A percentile compares a stretch with the other conserved stretches of the same genome.
phyloP scores from a whole-genome alignment of 2,888 invertebrate species.

The Notocelia uddmanniana region DNA sequence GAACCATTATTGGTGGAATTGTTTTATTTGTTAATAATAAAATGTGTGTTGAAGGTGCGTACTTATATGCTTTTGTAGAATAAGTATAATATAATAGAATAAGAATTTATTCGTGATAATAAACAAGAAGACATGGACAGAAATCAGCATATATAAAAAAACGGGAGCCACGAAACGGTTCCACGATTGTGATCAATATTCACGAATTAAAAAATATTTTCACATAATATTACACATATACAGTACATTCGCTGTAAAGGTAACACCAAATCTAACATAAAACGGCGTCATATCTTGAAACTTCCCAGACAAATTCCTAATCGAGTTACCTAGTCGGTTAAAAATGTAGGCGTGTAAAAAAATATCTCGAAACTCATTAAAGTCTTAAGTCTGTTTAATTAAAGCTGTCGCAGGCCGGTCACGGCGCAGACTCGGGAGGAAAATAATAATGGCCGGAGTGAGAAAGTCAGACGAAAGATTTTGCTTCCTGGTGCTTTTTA shows the following conservation, averaged over 20 bases:
- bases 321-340: constrained; percentile 61
- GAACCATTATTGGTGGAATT: too few relatives aligned
- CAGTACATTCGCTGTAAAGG: not conserved
- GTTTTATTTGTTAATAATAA: too few relatives aligned
- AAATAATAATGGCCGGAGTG: constrained; percentile 57
- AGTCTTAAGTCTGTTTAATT: constrained; percentile 78
- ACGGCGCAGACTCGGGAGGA: constrained; percentile 53
- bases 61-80: too few relatives aligned
- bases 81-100: too few relatives aligned
- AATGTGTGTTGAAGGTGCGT: too few relatives aligned
- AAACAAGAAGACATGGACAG: too few relatives aligned
- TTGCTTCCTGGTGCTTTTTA: constrained; percentile 50
- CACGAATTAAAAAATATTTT: too few relatives aligned
- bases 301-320: constrained; percentile 74
- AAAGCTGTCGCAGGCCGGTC: constrained; percentile 62
- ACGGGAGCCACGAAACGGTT: too few relatives aligned
- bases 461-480: constrained; percentile 52
- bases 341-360: constrained; percentile 65
- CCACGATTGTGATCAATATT: too few relatives aligned
- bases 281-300: constrained; percentile 54
- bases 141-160: too few relatives aligned
- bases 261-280: constrained; percentile 16
- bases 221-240: too few relatives aligned
- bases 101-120: too few relatives aligned
- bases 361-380: constrained; percentile 74